Conservation (phyloP, 2,888 invertebrate species). For the Griposia aprilina region DNA sequence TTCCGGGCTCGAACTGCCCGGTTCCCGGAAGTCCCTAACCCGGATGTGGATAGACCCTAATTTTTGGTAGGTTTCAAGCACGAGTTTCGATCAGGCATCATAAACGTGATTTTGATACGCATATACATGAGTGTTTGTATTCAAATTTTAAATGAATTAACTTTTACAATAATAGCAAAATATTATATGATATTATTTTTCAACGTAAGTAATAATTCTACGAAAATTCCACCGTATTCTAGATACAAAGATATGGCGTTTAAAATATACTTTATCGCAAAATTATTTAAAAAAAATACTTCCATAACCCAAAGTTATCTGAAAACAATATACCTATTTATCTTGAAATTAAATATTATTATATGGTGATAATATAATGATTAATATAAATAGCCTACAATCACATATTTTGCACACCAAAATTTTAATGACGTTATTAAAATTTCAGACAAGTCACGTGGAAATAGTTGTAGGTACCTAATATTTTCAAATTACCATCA, state of each 20-base stretch:
- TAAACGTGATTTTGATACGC: constrained; percentile 2
- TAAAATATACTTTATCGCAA: constrained; percentile 78
- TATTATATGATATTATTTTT: constrained; percentile 16
- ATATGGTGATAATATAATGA: constrained; percentile 75
- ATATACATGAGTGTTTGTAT: background rate
- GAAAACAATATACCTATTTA: constrained; percentile 84
- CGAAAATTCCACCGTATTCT: constrained; percentile 53
- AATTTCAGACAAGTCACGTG: constrained; percentile 3
- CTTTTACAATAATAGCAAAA: constrained; percentile 13
- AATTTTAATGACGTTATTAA: constrained; percentile 26
- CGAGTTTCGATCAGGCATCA: background rate
- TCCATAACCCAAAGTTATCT: constrained; percentile 82
- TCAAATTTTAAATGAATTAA: background rate
- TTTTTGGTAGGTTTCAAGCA: background rate
- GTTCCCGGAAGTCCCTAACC: background rate
- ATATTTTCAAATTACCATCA: background rate
- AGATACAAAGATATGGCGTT: constrained; percentile 69
- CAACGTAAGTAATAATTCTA: constrained; percentile 19
- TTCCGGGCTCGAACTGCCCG: background rate
- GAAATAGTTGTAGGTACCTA: constrained; percentile 15
- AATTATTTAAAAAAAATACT: constrained; percentile 74
- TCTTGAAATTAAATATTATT: constrained; percentile 82
- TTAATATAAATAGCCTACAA: constrained; percentile 57
- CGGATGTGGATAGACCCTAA: background rate
- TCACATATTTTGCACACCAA: constrained; percentile 35